Conservation (phyloP, 2,888 invertebrate species). For the Prostheceraeus crozeri region DNA sequence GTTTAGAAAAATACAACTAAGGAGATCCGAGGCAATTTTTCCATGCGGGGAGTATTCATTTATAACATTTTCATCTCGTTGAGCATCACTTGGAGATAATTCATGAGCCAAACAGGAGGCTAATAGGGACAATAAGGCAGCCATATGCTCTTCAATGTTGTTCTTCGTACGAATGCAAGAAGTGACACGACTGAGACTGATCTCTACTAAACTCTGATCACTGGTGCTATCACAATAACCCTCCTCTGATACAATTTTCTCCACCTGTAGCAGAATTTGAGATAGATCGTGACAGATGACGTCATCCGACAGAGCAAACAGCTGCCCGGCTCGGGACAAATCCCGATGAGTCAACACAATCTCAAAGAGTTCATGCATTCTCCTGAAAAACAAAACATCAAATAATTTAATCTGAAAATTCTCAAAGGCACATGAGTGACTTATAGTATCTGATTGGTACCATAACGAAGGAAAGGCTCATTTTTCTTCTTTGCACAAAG, state of each 20-base stretch:
- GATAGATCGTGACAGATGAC: constrained; percentile 16
- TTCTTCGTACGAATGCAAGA: constrained; percentile 80
- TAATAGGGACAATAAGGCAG: constrained; percentile 71
- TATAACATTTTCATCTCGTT: constrained; percentile 56
- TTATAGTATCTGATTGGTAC: no score
- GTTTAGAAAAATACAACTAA: constrained; percentile 81
- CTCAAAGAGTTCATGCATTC: no score
- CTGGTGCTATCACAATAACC: constrained; percentile 58
- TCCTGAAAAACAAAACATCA: no score
- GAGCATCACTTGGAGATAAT: constrained; percentile 73
- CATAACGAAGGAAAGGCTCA: no score
- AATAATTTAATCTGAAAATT: no score
- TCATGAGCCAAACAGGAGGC: constrained; percentile 82
- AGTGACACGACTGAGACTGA: constrained; percentile 80
- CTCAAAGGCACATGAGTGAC: no score
- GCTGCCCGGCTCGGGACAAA: no score
- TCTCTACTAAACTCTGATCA: constrained; percentile 87
- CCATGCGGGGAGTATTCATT: constrained; percentile 89
- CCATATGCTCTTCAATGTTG: constrained; percentile 76
- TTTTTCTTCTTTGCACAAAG: no score
- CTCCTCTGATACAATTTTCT: neutral
- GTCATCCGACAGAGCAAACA: no score
- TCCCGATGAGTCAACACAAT: no score
- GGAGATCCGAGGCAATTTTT: constrained; percentile 86
- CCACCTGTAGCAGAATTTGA: constrained; percentile 6